phyloP scores from a whole-genome alignment of 1,140 invertebrate species.

The Coenobita brevimanus region DNA sequence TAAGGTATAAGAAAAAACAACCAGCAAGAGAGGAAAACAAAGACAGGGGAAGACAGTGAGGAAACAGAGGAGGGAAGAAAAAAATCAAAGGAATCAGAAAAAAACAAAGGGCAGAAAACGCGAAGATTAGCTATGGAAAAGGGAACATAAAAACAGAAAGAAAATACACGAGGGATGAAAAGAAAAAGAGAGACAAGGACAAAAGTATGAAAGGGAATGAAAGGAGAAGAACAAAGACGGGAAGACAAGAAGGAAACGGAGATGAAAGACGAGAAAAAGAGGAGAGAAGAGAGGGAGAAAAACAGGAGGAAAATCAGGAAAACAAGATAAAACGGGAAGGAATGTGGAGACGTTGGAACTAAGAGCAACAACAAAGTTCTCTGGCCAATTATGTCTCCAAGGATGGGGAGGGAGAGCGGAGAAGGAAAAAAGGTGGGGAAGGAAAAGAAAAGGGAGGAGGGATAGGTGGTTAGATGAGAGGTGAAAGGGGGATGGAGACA shows the following conservation, averaged over 20 bases:
- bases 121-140: background rate
- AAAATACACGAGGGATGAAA: background rate
- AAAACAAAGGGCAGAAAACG: background rate
- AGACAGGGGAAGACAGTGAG: background rate
- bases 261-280: too few relatives aligned
- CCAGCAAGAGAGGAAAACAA: background rate
- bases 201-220: background rate
- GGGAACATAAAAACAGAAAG: background rate
- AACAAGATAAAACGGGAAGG: too few relatives aligned
- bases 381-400: too few relatives aligned
- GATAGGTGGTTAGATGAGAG: too few relatives aligned
- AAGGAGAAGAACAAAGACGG: background rate
- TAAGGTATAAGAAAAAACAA: background rate
- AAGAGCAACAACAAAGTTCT: too few relatives aligned
- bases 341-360: too few relatives aligned
- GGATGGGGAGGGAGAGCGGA: too few relatives aligned
- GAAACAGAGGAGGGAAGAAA: background rate
- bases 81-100: background rate
- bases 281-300: background rate
- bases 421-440: too few relatives aligned
- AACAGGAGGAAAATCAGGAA: background rate
- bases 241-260: too few relatives aligned
- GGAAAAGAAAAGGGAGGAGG: too few relatives aligned
- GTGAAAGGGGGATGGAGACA: too few relatives aligned
- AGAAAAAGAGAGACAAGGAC: background rate